Base-by-base conservation (phyloP, 53 echinoderm and acorn worm species). In the Glandiceps talaboti region DNA sequence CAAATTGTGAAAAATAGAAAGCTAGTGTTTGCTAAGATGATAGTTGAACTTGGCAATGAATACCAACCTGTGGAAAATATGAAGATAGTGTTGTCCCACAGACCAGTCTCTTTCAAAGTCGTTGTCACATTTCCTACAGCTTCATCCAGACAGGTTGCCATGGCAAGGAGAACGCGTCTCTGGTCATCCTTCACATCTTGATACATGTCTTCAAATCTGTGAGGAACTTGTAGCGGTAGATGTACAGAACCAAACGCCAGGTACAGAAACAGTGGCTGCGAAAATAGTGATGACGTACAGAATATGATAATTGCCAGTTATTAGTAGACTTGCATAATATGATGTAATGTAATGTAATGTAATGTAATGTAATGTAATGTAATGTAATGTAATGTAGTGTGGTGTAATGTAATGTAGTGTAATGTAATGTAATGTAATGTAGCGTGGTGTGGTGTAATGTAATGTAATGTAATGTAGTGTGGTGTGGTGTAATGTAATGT, bases 81-180 rank as follows among this genome's bases (percentile, higher is more conserved):
- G 76, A 91, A 25, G 14, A 91, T 75, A 30, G 88, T 88, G 28
- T 88, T 88, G 81, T 91, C 81, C 83, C 83, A 86, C 74, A 91
- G 26, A 28, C 86, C 91, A 0, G 33, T 79, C 30, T 86, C 81
- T 76, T 86, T 74, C 25, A 91, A 76, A 0, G 88, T 32, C 28
- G 75, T 26, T 32, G 91, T 88, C 30, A 91, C 74, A 25, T 88
- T 91, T 1, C 88, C 88, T 20, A 91, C 80, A 1, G 88, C 91
- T 73, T 91, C 91, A 31, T 91, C 91, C 91, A 91, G 85, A 73
- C 91, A 91, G 10, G 82, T 83, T 1, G 80, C 83, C 88, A 91
- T 91, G 30, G 82, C 91, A 0, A 88, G 88, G 28, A 81, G 88
- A 25, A 76, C 25, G 25, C 79, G 75, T 29, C 91, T 79, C 0